These are phyloP conservation scores for Chiloscyllium plagiosum DNA, from an alignment of 2,113 vertebrate species.

Conservation along the genomic window DNA sequence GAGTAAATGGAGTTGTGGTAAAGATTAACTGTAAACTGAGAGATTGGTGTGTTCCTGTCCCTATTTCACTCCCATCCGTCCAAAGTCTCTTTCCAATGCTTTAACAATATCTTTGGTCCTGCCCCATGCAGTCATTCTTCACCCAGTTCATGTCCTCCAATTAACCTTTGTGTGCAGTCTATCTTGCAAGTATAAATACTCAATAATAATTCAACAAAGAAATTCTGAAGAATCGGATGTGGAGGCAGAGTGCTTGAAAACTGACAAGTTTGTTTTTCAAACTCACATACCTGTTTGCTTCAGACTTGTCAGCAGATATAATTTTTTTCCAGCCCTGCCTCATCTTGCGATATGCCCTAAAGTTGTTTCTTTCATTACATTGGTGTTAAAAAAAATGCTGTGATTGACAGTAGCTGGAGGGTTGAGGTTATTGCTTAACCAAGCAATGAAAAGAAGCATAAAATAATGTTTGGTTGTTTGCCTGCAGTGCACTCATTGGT, in stretches of 20 bases:
- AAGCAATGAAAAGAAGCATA: neutral
- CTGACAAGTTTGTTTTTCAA: neutral
- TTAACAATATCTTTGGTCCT: neutral
- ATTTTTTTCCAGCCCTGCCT: neutral
- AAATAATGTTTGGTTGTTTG: neutral
- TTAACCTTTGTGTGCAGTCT: neutral
- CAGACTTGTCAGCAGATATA: neutral
- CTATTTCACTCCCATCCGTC: neutral
- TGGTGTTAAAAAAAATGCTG: neutral
- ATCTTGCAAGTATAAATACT: neutral
- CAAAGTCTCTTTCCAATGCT: neutral
- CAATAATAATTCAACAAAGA: neutral
- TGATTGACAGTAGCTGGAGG: neutral
- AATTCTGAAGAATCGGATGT: neutral
- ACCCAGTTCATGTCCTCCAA: neutral
- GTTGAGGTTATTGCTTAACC: neutral
- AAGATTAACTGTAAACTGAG: neutral
- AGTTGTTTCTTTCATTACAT: neutral
- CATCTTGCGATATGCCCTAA: neutral
- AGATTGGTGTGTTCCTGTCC: neutral
- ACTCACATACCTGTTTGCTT: neutral
- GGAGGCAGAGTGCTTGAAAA: neutral
- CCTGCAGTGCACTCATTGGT: neutral
- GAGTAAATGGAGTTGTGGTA: neutral
- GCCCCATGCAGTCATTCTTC: neutral